A percentile compares a stretch with the other conserved stretches of the same genome.
These are phyloP conservation scores for Gryllus longicercus DNA, from an alignment of 2,888 invertebrate species.

Conservation along the genomic window DNA sequence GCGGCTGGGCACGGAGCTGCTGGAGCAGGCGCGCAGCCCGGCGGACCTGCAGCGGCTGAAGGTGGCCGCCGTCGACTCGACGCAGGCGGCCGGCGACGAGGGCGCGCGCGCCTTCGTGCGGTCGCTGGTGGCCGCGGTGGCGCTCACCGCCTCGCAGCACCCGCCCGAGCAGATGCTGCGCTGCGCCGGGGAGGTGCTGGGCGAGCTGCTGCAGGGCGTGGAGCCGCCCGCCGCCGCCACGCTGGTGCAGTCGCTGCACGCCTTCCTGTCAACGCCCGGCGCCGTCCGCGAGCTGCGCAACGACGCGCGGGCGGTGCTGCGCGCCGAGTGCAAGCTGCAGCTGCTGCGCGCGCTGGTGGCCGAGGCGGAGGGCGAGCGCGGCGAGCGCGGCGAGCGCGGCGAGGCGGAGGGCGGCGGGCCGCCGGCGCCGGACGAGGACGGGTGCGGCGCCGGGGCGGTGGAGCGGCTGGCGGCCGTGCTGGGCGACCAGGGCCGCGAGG, in stretches of 20 bases:
- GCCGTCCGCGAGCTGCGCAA: conserved; percentile 28
- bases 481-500: conserved; percentile 48
- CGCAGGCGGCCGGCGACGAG: conserved; percentile 6
- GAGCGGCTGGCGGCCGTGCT: conserved; percentile 63
- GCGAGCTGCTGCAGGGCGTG: conserved; percentile 31
- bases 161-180: conserved; percentile 41
- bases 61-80: not conserved
- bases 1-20: conserved; percentile 45
- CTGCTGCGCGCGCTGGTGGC: not conserved
- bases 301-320: conserved; percentile 21
- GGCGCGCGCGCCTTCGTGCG: conserved; percentile 26
- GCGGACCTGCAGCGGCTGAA: conserved; percentile 8
- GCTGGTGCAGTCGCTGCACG: conserved; percentile 32
- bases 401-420: no score
- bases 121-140: conserved; percentile 30
- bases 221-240: conserved; percentile 27
- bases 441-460: conserved; percentile 57
- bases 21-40: conserved; percentile 27
- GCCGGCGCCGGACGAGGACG: conserved; percentile 46
- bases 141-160: conserved; percentile 28
- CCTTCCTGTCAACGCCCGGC: conserved; percentile 28
- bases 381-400: no score
- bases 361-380: not conserved
- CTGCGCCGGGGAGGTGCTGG: conserved; percentile 44
- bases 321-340: not conserved